These are phyloP conservation scores for Dasysyrphus albostriatus DNA, from an alignment of 2,888 invertebrate genomes.

Conservation along the genomic window DNA sequence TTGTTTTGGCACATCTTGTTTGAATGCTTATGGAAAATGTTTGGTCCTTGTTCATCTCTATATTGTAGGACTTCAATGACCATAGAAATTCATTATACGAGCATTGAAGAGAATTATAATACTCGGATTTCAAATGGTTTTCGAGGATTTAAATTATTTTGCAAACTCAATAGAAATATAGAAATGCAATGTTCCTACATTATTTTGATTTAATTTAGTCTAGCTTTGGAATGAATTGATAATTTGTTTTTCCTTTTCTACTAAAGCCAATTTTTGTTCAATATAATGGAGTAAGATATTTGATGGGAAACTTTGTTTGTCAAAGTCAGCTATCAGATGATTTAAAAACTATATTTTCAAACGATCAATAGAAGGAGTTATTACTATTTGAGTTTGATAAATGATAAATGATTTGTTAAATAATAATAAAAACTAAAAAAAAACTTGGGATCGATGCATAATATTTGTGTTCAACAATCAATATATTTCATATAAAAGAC, in stretches of 20 bases:
- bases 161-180: neutral
- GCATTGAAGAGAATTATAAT: neutral
- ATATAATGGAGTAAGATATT: no score
- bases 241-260: neutral
- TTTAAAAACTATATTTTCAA: no score
- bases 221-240: neutral
- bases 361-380: no score
- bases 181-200: neutral
- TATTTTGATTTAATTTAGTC: neutral
- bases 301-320: no score
- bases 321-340: no score
- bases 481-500: no score
- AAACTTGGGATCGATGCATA: no score
- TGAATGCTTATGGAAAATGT: neutral
- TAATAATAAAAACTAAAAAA: no score
- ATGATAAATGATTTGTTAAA: no score
- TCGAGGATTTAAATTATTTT: neutral
- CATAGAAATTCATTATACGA: conserved; percentile 2
- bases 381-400: no score
- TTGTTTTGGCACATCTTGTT: neutral
- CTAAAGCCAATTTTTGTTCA: no score
- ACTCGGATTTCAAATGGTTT: neutral
- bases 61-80: conserved; percentile 18
- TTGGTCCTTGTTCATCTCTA: conserved; percentile 17
- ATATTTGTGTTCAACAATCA: no score